Base-by-base conservation (phyloP, 1,140 invertebrate genomes). In the Caenorhabditis latens region DNA sequence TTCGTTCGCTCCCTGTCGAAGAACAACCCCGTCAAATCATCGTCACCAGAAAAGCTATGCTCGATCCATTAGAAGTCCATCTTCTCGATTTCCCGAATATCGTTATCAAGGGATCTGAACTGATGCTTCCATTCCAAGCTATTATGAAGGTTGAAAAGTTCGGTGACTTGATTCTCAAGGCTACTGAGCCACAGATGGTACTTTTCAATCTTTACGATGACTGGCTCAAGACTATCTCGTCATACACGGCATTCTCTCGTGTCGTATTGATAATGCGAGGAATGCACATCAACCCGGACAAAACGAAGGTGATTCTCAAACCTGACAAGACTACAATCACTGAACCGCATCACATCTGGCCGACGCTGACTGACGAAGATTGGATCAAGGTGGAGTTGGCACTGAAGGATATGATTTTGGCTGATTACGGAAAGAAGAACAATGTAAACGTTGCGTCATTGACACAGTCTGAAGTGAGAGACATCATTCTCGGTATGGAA, bases 11-110 rank as follows among this genome's bases (percentile, higher is more conserved):
- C 57, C 98, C 98, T 0, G 98, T 99, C 14, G 98, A 99, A 94
- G 98, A 99, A 94, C 98, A 99, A 93, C 98, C 98, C 0, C 99
- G 99, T 93, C 98, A 99, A 93, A 99, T 99, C 92, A 99, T 99
- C 93, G 98, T 99, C 19, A 99, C 98, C 0, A 95, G 98, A 91
- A 99, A 99, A 92, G 97, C 97, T 93, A 99, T 98, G 97, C 96
- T 86, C 11, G 86, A 86, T 83, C 86, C 86, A 48, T 42, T 86
- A 13, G 86, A 86, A 21, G 86, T 99, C 42, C 98, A 99, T 94
- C 95, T 99, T 91, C 94, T 99, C 0, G 98, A 99, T 94, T 99
- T 99, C 94, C 98, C 98, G 0, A 99, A 99, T 93, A 99, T 99
- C 93, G 98, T 99, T 19, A 99, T 99, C 93, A 99, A 99, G 93